A percentile compares a stretch with the other conserved stretches of the same genome.
Evolutionary conservation across 64 coral and sea anemone genomes (phyloP).

Genomic region (Acropora yongei): DNA sequence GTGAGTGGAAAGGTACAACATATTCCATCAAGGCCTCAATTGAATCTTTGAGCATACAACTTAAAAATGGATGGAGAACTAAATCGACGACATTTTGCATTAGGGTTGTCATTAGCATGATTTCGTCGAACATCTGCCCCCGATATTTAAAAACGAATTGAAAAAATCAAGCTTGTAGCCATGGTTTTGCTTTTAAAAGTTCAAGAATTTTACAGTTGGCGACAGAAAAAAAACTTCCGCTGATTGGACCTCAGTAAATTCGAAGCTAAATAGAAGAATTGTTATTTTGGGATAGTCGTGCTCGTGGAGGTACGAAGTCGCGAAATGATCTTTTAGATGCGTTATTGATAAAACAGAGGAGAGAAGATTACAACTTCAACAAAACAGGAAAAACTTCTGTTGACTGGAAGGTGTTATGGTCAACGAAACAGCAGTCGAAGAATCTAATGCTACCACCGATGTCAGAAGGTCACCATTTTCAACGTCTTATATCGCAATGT

Average conservation of each 20-base stretch:
- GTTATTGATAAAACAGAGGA: slow-evolving; percentile 3
- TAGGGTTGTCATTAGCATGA: neutral
- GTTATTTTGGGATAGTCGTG: no score
- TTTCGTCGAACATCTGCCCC: slow-evolving; percentile 15
- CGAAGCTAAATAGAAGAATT: no score
- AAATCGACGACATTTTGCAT: neutral
- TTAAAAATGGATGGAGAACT: slow-evolving; percentile 5
- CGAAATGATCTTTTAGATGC: no score
- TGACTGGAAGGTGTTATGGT: slow-evolving; percentile 15
- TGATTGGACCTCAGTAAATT: neutral
- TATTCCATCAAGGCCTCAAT: neutral
- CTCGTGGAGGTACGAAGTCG: no score
- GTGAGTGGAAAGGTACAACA: neutral
- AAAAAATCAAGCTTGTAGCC: slow-evolving; percentile 59
- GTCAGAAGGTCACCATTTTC: neutral
- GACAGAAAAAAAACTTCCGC: slow-evolving; percentile 24
- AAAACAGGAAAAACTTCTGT: neutral
- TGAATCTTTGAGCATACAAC: neutral
- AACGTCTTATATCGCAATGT: slow-evolving; percentile 34
- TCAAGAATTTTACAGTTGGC: slow-evolving; percentile 55
- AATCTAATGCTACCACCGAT: neutral
- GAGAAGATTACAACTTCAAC: neutral
- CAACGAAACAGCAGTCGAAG: neutral
- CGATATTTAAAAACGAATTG: slow-evolving; percentile 58
- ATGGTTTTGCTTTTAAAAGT: slow-evolving; percentile 70